These are phyloP conservation scores for Gambusia yucatana DNA, from an alignment of 2,797 vertebrate species.

Conservation along the genomic window DNA sequence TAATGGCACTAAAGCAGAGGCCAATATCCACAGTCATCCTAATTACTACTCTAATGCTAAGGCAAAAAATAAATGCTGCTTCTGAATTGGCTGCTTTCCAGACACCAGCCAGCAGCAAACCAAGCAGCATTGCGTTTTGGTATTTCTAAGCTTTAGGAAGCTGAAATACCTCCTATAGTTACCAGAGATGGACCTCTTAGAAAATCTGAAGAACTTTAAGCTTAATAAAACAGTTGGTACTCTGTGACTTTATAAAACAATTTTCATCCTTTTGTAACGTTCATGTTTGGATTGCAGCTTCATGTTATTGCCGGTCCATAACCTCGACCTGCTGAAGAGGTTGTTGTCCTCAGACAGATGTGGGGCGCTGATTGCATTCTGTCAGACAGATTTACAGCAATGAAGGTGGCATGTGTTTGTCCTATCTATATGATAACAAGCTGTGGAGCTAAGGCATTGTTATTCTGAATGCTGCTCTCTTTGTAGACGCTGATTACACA, in stretches of 20 bases:
- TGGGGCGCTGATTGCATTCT: conserved; percentile 44
- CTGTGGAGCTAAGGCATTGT: conserved; percentile 49
- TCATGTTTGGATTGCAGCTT: conserved; percentile 7
- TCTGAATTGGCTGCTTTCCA: not conserved
- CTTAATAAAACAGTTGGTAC: not conserved
- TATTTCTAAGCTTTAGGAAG: not conserved
- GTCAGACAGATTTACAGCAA: conserved; percentile 40
- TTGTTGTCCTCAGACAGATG: conserved; percentile 14
- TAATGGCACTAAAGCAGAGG: not conserved
- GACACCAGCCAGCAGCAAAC: not conserved
- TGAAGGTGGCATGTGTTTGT: conserved; percentile 34
- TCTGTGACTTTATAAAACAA: not conserved
- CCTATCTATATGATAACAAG: conserved; percentile 79
- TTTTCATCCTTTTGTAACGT: not conserved
- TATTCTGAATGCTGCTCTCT: conserved; percentile 56
- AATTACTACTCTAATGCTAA: not conserved
- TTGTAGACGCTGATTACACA: conserved; percentile 65
- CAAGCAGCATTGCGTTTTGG: not conserved
- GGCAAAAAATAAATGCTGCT: not conserved
- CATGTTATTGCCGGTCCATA: conserved; percentile 21
- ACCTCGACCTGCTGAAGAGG: conserved; percentile 34
- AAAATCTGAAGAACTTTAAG: not conserved
- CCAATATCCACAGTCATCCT: not conserved
- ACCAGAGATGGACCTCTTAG: not conserved
- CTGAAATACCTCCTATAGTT: not conserved